A percentile compares a stretch with the other conserved stretches of the same genome.
These are phyloP conservation scores for Smutsia temminckii DNA, from an alignment of 2,797 vertebrate species.

Conservation along the genomic window DNA sequence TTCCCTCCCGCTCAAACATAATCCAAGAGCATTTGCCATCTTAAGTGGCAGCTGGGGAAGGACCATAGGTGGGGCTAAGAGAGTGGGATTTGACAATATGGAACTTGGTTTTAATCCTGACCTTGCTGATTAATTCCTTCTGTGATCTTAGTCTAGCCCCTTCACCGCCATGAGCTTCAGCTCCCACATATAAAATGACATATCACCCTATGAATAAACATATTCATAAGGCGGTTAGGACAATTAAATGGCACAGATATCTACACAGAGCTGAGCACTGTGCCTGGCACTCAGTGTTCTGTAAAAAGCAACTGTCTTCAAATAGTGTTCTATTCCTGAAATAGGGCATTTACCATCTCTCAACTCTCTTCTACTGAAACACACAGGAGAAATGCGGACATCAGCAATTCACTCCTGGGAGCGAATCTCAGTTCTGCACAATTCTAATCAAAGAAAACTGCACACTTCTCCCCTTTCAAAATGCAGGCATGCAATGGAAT, in stretches of 20 bases:
- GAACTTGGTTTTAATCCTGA: neutral
- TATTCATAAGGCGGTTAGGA: fast-evolving
- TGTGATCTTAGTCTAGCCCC: neutral
- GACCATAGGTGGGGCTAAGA: neutral
- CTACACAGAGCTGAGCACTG: neutral
- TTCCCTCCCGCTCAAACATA: neutral
- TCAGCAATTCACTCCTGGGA: neutral
- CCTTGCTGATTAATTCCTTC: neutral
- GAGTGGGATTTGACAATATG: fast-evolving
- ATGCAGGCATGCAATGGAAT: neutral
- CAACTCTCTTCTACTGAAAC: neutral
- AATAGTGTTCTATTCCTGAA: neutral
- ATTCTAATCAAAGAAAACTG: no score
- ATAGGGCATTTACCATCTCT: fast-evolving
- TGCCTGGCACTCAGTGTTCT: neutral
- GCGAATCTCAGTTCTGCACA: neutral
- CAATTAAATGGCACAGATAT: neutral
- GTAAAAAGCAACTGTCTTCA: neutral
- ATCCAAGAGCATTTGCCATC: neutral
- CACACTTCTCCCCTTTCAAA: neutral
- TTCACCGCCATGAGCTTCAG: neutral
- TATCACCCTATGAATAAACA: no score
- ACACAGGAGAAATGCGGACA: neutral
- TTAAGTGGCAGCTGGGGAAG: neutral
- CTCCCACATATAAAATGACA: no score